Conservation (phyloP, 2,888 invertebrate genomes). For the Drosophila leonis region DNA sequence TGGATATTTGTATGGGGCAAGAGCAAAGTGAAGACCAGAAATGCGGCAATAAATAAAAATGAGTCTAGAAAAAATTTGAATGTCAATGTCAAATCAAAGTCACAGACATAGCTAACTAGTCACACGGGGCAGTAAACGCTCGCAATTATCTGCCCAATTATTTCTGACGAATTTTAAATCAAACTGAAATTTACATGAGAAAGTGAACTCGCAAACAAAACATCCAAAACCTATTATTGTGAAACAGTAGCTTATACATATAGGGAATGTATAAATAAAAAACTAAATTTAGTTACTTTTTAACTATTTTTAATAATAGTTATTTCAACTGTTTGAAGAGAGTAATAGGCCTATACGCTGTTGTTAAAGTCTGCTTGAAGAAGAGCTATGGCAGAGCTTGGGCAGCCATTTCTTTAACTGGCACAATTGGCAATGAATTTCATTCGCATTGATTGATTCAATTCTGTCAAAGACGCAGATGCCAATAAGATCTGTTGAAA, state of each 20-base stretch:
- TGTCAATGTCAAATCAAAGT: constrained; percentile 78
- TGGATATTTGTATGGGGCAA: constrained; percentile 18
- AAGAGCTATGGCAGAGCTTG: too few species aligned
- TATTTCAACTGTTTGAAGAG: too few species aligned
- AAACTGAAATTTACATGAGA: not conserved
- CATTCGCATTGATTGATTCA: too few species aligned
- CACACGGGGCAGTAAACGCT: not conserved
- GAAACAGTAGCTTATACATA: not conserved
- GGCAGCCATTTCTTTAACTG: too few species aligned
- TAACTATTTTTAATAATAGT: not conserved
- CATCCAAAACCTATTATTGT: not conserved
- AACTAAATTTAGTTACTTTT: not conserved
- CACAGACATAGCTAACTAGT: constrained; percentile 52
- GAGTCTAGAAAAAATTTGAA: constrained; percentile 57
- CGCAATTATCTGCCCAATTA: constrained; percentile 1
- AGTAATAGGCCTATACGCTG: too few species aligned
- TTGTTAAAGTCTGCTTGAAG: too few species aligned
- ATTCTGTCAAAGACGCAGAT: too few species aligned
- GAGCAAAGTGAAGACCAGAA: constrained; percentile 34
- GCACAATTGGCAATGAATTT: too few species aligned
- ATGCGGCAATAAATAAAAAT: constrained; percentile 44
- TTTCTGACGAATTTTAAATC: not conserved
- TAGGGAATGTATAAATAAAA: too few species aligned
- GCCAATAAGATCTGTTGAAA: not conserved
- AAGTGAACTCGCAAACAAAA: not conserved